Evolutionary conservation across 30 jellyfish, hydroid and myxozoan genomes (phyloP), one percentile per base, ranked within the genome.

Genomic region (Turritopsis dohrnii): DNA sequence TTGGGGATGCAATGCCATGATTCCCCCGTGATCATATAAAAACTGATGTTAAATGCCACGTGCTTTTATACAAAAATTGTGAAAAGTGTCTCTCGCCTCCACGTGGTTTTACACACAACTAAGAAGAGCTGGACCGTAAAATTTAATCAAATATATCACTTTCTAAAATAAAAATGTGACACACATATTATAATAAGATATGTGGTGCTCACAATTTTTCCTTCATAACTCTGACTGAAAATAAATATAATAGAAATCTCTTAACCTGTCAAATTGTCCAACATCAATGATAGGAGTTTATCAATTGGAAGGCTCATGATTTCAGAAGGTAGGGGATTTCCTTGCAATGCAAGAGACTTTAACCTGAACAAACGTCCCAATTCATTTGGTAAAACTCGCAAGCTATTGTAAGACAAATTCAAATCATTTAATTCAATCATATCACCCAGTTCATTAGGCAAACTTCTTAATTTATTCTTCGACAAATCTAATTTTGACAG

Each of bases 401-500:
- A 88, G 76, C 81, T 73, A 94, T 93, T 93, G 79, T 93, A 85
- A 21, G 88, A 89, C 80, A 93, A 81, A 27, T 72, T 31, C 69
- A 93, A 86, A 75, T 93, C 98, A 27, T 93, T 79, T 83, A 93
- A 72, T 79, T 88, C 98, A 8, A 81, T 85, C 98, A 93, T 93
- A 87, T 93, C 98, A 29, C 98, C 98, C 31, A 93, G 80, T 72
- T 93, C 98, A 27, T 75, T 90, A n/a, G 98, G 98, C 74, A 93
- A 76, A n/a, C 93, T 93, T 83, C 98, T 85, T 69, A 93, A 83
- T 82, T 88, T 93, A 72, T 93, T 93, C 30, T 91, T 73, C 21
- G 96, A 86, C 41, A 93, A 84, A 71, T 93, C 98, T 66, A 93
- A 88, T 76, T 93, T 86, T 79, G 88, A 90, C 52, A 93, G 77